Evolutionary conservation across 2,797 vertebrate species (phyloP), one percentile per base, ranked within the genome.

Genomic region (Diglossa cyanea): DNA sequence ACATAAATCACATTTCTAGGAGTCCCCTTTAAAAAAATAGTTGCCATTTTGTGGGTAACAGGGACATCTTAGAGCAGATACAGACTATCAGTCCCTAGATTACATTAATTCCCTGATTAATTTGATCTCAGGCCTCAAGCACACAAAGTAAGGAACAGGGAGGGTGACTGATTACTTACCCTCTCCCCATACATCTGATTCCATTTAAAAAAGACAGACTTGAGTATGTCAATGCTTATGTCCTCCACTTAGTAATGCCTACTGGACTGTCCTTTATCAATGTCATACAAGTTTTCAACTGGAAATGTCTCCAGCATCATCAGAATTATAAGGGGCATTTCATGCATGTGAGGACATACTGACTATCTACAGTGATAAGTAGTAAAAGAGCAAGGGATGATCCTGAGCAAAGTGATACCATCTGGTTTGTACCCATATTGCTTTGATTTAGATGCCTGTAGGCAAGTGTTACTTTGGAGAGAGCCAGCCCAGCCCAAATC

Each of bases 121-220:
- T 62, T 74, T 79, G 9, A 48, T 71, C 12, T 73, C 23, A 72
- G 9, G 42, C 15, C 17, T 68, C 10, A 61, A 57, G 9, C 21
- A 54, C 0, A 1, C 7, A 45, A 85, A 53, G 23, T 33, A 51
- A 47, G 31, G 15, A 70, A 66, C 21, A 47, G 6, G 2, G 7
- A 57, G 13, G 1, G 2, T 61, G 21, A 26, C n/a, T 72, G 30
- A 86, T 39, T 65, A 45, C 14, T 61, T 39, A 16, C 21, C 35
- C 4, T 73, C 47, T 50, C 4, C 8, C 8, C 19, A 17, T 1
- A 3, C 7, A 63, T 3, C 14, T 1, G 0, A 30, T 39, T 39
- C 39, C 4, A 6, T 57, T 45, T n/a, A 28, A 60, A 50, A 60
- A 85, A 73, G n/a, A 57, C 10, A 72, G 37, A 31, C 13, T 39